Evolutionary conservation across 2,888 invertebrate genomes (phyloP).

Genomic region (Lasioglossum malachurum): DNA sequence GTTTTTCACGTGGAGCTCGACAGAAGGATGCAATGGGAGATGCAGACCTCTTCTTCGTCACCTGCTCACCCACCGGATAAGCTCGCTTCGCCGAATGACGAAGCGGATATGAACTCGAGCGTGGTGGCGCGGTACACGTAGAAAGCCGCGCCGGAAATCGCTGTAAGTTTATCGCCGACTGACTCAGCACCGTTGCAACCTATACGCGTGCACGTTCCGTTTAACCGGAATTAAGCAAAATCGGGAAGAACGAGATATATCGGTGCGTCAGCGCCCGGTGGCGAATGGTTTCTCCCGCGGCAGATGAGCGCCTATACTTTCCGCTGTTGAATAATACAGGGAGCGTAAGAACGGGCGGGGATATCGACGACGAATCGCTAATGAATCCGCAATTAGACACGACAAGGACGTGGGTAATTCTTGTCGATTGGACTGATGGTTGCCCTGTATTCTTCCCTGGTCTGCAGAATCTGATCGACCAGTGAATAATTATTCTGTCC

Average conservation of each 20-base stretch:
- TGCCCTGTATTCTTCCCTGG: neutral
- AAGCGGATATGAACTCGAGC: constrained; percentile 51
- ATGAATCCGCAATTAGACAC: constrained; percentile 2
- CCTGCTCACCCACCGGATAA: constrained; percentile 16
- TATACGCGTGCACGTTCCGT: constrained; percentile 11
- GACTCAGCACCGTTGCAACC: constrained; percentile 37
- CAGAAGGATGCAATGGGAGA: neutral
- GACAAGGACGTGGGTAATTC: neutral
- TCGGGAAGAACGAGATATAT: constrained; percentile 22
- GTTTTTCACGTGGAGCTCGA: neutral
- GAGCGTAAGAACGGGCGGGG: neutral
- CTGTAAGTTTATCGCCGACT: constrained; percentile 42
- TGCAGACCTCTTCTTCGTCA: constrained; percentile 16
- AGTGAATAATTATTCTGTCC: neutral
- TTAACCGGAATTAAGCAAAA: constrained; percentile 31
- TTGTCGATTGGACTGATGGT: neutral
- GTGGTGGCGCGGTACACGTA: constrained; percentile 34
- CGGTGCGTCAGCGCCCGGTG: constrained; percentile 27
- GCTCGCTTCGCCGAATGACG: constrained; percentile 41
- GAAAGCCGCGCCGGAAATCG: constrained; percentile 47
- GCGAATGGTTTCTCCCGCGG: neutral
- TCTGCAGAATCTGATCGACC: neutral
- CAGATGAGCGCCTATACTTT: neutral
- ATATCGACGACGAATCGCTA: neutral
- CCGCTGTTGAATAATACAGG: neutral